These are phyloP conservation scores for Synergus gifuensis DNA, from an alignment of 2,888 invertebrate species.

Conservation along the genomic window DNA sequence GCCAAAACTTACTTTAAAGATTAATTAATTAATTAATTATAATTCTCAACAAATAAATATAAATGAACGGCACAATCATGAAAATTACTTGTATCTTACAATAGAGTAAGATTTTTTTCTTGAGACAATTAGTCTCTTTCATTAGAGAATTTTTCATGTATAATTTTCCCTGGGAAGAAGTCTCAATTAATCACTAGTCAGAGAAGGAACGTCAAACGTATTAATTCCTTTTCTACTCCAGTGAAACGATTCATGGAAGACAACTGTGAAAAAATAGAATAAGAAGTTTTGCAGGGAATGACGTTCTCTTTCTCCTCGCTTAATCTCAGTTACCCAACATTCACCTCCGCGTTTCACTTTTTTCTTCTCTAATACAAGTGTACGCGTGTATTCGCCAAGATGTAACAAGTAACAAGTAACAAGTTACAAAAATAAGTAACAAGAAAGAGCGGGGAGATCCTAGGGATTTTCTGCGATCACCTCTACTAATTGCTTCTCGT, in stretches of 20 bases:
- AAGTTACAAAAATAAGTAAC: neutral
- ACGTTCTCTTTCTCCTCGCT: conserved; percentile 8
- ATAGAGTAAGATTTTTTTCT: neutral
- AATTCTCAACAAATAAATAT: too few species aligned
- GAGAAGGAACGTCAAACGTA: neutral
- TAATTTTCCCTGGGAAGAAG: neutral
- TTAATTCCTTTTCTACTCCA: neutral
- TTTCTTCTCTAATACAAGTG: conserved; percentile 34
- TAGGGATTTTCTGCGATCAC: conserved; percentile 53
- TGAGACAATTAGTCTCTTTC: neutral
- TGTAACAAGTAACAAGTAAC: conserved; percentile 25
- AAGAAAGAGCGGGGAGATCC: conserved; percentile 38
- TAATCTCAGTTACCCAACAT: conserved; percentile 31
- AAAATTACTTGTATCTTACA: too few species aligned
- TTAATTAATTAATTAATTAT: neutral
- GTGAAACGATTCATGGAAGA: conserved; percentile 16
- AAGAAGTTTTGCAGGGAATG: neutral
- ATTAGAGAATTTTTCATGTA: neutral
- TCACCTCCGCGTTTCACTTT: conserved; percentile 42
- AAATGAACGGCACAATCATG: too few species aligned
- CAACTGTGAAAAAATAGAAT: neutral
- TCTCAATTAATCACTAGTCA: conserved; percentile 6
- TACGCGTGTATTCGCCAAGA: neutral
- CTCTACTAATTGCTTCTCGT: conserved; percentile 53
- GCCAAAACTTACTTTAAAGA: neutral